A percentile compares a stretch with the other conserved stretches of the same genome.
Conservation (phyloP, 2,888 invertebrate genomes). For the Aporophyla lueneburgensis region DNA sequence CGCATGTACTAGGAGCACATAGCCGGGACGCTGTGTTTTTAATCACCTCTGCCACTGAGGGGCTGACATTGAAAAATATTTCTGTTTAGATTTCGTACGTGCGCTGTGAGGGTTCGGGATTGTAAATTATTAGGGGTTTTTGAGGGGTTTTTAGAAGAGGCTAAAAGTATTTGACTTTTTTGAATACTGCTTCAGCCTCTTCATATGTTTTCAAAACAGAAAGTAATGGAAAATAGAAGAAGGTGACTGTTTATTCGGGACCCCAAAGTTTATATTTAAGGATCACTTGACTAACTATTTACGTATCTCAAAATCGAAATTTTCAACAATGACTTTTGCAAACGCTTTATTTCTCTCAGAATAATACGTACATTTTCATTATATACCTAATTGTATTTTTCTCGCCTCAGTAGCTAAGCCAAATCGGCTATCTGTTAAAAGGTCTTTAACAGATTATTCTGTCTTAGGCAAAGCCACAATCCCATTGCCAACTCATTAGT, state of each 20-base stretch:
- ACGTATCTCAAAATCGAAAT: neutral
- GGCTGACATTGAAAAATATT: slow-evolving; percentile 66
- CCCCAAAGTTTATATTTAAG: neutral
- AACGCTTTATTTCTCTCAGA: neutral
- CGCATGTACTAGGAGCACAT: slow-evolving; percentile 58
- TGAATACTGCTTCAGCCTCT: neutral
- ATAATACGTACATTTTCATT: neutral
- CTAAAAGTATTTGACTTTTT: neutral
- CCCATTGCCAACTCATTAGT: slow-evolving; percentile 46
- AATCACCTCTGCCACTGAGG: slow-evolving; percentile 65
- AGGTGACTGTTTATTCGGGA: neutral
- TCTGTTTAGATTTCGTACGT: slow-evolving; percentile 50
- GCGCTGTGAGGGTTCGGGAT: slow-evolving; percentile 12
- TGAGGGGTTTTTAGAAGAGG: neutral
- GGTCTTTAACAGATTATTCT: slow-evolving; percentile 41
- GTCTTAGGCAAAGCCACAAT: slow-evolving; percentile 41
- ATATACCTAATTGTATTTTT: slow-evolving; percentile 14
- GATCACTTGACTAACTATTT: neutral
- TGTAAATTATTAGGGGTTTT: slow-evolving; percentile 40
- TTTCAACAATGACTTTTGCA: neutral
- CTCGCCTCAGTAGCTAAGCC: neutral
- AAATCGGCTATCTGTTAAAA: slow-evolving; percentile 34
- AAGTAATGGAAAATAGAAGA: neutral
- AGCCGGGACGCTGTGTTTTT: slow-evolving; percentile 59
- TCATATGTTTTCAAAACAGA: neutral